Conservation (phyloP, 2,888 invertebrate species). For the Himalopsyche kuldschensis region DNA sequence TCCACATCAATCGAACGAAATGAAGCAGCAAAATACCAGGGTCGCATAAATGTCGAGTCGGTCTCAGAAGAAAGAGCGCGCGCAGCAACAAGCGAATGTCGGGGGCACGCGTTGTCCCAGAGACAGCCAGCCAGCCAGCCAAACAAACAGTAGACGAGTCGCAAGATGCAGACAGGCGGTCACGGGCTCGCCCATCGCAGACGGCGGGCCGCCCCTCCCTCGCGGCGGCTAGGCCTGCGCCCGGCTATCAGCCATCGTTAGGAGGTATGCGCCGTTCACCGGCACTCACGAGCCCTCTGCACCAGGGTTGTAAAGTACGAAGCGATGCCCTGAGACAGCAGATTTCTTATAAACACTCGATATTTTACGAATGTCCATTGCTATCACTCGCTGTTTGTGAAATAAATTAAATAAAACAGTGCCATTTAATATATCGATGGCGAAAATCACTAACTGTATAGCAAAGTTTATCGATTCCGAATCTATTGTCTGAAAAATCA, state of each 20-base stretch:
- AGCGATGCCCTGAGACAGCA: neutral
- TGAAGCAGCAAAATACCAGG: neutral
- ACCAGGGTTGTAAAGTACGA: neutral
- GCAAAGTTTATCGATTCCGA: no score
- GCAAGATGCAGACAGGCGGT: neutral
- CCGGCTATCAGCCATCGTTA: conserved; percentile 10
- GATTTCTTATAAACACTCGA: no score
- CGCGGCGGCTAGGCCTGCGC: neutral
- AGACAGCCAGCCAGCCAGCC: neutral
- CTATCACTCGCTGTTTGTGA: no score
- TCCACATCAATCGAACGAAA: neutral
- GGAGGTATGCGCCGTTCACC: neutral
- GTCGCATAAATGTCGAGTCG: neutral
- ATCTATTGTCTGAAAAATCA: no score
- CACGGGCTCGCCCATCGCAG: conserved; percentile 4
- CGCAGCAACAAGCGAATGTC: neutral
- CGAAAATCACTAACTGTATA: no score
- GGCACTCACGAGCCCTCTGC: neutral
- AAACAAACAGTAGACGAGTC: neutral
- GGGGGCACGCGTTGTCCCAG: neutral
- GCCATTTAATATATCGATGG: no score
- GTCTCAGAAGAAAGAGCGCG: neutral
- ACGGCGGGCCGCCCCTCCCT: conserved; percentile 26
- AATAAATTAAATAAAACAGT: no score
- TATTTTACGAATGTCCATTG: no score